Evolutionary conservation across 2,113 vertebrate species (phyloP).

Genomic region (Hydropotes inermis): DNA sequence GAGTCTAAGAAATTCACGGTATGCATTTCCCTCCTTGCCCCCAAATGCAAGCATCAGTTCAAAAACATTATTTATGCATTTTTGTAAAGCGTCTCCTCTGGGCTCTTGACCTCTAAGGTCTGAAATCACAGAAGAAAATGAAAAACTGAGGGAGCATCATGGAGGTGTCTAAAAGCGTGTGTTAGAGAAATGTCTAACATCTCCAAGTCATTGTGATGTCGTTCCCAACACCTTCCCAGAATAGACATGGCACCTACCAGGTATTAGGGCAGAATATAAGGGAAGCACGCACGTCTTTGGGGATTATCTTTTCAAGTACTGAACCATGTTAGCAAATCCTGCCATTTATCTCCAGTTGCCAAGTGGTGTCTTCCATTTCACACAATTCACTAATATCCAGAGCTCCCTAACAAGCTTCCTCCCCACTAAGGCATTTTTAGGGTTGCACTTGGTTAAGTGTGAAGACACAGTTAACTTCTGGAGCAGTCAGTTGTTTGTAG

Average conservation of each 20-base stretch:
- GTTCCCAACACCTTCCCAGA: background rate
- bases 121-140: background rate
- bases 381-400: background rate
- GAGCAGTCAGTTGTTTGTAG: background rate
- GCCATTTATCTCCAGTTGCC: background rate
- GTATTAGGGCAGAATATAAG: background rate
- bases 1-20: background rate
- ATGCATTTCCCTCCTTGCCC: background rate
- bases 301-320: background rate
- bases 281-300: background rate
- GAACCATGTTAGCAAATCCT: background rate
- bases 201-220: background rate
- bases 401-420: background rate
- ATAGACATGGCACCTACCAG: background rate
- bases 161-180: background rate
- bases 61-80: background rate
- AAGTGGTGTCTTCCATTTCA: background rate
- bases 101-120: background rate
- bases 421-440: fast-evolving
- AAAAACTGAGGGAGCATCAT: background rate
- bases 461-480: background rate
- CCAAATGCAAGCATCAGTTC: background rate
- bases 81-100: background rate
- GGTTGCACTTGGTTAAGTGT: background rate
- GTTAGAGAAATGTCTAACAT: background rate